Evolutionary conservation across 2,113 vertebrate species (phyloP).

Genomic region (Pongo abelii): DNA sequence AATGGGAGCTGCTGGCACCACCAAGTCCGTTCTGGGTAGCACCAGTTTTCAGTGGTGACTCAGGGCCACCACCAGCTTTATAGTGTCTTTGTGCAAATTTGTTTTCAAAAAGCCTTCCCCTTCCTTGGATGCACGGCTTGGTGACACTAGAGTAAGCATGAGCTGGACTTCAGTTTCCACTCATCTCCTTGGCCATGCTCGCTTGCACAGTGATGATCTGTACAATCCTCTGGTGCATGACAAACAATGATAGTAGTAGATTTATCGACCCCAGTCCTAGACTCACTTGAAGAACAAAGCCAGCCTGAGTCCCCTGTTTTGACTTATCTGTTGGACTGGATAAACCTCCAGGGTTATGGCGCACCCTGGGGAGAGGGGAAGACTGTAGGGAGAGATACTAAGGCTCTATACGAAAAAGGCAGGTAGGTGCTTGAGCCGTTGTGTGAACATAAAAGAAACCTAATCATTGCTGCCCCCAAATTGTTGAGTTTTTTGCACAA

Average conservation of each 20-base stretch:
- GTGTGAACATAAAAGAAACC: background rate
- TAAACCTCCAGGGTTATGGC: background rate
- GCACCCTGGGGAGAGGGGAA: background rate
- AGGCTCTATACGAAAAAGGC: background rate
- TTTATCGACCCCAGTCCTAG: background rate
- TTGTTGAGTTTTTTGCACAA: background rate
- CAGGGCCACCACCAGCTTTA: background rate
- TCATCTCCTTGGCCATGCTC: background rate
- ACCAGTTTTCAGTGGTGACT: background rate
- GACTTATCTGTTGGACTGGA: background rate
- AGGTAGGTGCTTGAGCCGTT: background rate
- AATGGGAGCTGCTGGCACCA: background rate
- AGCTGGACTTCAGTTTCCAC: background rate
- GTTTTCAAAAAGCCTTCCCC: background rate
- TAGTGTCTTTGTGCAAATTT: background rate
- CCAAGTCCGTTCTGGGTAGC: background rate
- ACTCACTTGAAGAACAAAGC: background rate
- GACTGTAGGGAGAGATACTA: background rate
- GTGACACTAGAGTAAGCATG: background rate
- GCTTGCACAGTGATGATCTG: background rate
- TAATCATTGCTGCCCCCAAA: background rate
- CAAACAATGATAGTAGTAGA: background rate
- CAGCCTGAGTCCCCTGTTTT: background rate
- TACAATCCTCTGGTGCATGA: background rate
- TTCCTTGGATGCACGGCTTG: background rate